Conservation (phyloP, 2,888 invertebrate species). For the Pocota personata region DNA sequence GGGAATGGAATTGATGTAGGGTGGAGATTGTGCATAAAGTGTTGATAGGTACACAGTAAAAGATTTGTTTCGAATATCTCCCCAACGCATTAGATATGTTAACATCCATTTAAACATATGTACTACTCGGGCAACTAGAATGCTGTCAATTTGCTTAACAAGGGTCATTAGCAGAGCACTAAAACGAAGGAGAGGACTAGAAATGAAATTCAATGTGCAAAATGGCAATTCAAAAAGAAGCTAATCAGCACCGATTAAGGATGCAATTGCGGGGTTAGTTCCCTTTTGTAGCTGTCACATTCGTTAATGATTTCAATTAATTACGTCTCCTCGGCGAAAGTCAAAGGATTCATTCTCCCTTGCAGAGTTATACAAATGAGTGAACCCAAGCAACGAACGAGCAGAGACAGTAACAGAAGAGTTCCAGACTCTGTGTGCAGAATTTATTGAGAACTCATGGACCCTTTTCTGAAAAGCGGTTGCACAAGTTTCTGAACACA, state of each 20-base stretch:
- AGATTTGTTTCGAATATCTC: constrained; percentile 16
- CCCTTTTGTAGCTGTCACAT: constrained; percentile 24
- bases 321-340: constrained; percentile 32
- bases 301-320: constrained; percentile 54
- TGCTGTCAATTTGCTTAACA: constrained; percentile 10
- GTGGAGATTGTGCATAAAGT: constrained; percentile 8
- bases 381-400: not conserved
- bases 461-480: not conserved
- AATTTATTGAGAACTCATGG: constrained; percentile 57
- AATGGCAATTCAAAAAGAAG: not conserved
- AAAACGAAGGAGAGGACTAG: not conserved
- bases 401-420: constrained; percentile 1
- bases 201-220: constrained; percentile 8
- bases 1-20: constrained; percentile 3
- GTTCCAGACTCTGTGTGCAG: constrained; percentile 42
- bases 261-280: constrained; percentile 49
- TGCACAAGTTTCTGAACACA: not conserved
- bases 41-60: constrained; percentile 4
- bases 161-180: constrained; percentile 27
- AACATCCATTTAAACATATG: constrained; percentile 12
- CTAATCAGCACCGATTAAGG: constrained; percentile 28
- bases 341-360: constrained; percentile 29
- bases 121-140: not conserved
- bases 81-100: not conserved
- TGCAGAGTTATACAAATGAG: constrained; percentile 36